Evolutionary conservation across 2,113 vertebrate species (phyloP).

Genomic region (Petaurus breviceps): DNA sequence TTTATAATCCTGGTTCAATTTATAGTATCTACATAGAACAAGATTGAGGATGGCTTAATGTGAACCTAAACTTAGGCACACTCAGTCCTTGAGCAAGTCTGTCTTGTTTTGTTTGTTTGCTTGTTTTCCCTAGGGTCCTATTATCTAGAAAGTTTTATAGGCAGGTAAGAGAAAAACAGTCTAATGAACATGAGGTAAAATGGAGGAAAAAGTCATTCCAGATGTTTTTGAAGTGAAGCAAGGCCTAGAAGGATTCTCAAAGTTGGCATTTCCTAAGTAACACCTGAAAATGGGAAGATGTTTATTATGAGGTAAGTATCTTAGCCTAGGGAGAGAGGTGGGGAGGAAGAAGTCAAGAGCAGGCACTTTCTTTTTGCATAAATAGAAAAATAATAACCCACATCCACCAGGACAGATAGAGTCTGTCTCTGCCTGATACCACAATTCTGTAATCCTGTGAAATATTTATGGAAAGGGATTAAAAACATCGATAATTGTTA

Average conservation of each 20-base stretch:
- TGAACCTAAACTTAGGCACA: not conserved
- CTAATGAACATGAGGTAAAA: conserved; percentile 40
- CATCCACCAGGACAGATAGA: conserved; percentile 56
- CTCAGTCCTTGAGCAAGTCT: not conserved
- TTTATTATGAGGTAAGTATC: not conserved
- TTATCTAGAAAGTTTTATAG: conserved; percentile 9
- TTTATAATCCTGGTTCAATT: not conserved
- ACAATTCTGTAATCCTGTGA: conserved; percentile 62
- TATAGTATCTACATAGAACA: not conserved
- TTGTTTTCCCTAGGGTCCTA: not conserved
- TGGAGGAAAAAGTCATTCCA: conserved; percentile 9
- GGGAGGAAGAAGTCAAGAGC: not conserved
- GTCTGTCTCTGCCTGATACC: conserved; percentile 67
- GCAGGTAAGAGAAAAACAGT: not conserved
- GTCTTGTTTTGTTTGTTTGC: not conserved
- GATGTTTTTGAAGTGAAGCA: not conserved
- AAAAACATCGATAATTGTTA: conserved; percentile 74
- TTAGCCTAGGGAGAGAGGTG: not conserved
- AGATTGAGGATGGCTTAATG: not conserved
- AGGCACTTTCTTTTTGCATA: conserved; percentile 43
- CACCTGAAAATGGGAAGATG: not conserved
- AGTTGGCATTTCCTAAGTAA: conserved; percentile 28
- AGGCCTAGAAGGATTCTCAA: not conserved
- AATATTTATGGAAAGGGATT: conserved; percentile 79
- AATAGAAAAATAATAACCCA: conserved; percentile 60